A percentile compares a stretch with the other conserved stretches of the same genome.
phyloP scores from a whole-genome alignment of 2,113 vertebrate genomes.

The Tricholaema leucomelas region DNA sequence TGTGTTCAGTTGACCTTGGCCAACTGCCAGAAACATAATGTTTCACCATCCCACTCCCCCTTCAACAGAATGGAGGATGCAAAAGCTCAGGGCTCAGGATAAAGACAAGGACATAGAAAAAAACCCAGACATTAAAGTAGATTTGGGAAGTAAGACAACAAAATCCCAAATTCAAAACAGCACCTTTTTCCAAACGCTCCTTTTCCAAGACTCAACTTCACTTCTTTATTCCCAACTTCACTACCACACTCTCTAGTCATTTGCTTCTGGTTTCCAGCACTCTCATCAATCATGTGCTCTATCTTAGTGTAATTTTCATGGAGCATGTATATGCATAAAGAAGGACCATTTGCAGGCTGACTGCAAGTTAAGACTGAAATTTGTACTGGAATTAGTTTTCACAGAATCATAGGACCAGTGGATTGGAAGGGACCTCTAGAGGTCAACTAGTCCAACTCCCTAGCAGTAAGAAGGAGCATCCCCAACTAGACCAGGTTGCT shows the following conservation, averaged over 20 bases:
- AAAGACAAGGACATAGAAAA: background rate
- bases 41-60: background rate
- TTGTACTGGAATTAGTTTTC: background rate
- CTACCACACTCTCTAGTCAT: background rate
- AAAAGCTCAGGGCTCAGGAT: background rate
- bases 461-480: too few species aligned
- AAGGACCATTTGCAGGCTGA: background rate
- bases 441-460: too few species aligned
- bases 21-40: too few species aligned
- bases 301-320: background rate
- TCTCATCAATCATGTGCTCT: background rate
- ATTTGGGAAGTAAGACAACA: background rate
- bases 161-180: background rate
- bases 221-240: background rate
- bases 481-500: too few species aligned
- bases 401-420: too few species aligned
- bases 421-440: too few species aligned
- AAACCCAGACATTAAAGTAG: background rate
- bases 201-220: background rate
- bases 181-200: fast-evolving
- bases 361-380: background rate
- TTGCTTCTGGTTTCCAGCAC: background rate
- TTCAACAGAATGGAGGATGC: background rate
- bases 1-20: background rate
- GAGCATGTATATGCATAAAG: background rate